A percentile compares a stretch with the other conserved stretches of the same genome.
Conservation (phyloP, 2,888 invertebrate genomes). For the Drosophila suboccidentalis region DNA sequence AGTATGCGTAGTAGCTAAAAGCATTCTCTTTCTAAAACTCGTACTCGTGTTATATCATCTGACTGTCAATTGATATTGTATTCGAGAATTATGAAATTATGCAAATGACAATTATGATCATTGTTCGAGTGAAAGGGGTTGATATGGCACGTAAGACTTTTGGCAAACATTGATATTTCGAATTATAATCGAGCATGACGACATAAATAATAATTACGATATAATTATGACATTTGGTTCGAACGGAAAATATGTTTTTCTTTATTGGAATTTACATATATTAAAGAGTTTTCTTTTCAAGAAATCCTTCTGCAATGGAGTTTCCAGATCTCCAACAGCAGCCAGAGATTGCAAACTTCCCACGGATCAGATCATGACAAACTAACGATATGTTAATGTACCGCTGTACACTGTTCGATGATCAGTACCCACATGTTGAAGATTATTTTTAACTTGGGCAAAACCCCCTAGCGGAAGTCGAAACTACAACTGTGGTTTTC, state of each 20-base stretch:
- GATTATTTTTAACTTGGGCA: constrained; percentile 66
- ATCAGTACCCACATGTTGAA: constrained; percentile 73
- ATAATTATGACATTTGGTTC: constrained; percentile 70
- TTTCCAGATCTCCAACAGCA: constrained; percentile 57
- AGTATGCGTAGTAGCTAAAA: constrained; percentile 10
- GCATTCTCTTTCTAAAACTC: constrained; percentile 22
- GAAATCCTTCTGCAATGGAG: constrained; percentile 64
- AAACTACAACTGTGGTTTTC: constrained; percentile 47
- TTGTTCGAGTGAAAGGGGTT: constrained; percentile 57
- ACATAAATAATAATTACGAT: constrained; percentile 83
- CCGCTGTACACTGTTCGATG: constrained; percentile 7
- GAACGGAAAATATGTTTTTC: constrained; percentile 29
- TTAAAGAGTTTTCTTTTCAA: constrained; percentile 37
- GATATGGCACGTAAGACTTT: constrained; percentile 52
- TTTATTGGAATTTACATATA: constrained; percentile 44
- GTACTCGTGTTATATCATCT: constrained; percentile 23
- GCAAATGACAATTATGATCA: constrained; percentile 69
- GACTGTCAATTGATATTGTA: constrained; percentile 54
- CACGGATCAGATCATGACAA: constrained; percentile 58
- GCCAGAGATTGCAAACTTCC: constrained; percentile 46
- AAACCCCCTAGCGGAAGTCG: constrained; percentile 74
- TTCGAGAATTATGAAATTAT: constrained; percentile 75
- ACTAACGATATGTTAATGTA: constrained; percentile 76
- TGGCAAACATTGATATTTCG: constrained; percentile 52
- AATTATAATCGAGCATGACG: constrained; percentile 71